Percentiles rank a stretch among this genome's conserved stretches.
Conservation (phyloP, 2,797 vertebrate genomes). For the Parauchenoglanis punctatus region DNA sequence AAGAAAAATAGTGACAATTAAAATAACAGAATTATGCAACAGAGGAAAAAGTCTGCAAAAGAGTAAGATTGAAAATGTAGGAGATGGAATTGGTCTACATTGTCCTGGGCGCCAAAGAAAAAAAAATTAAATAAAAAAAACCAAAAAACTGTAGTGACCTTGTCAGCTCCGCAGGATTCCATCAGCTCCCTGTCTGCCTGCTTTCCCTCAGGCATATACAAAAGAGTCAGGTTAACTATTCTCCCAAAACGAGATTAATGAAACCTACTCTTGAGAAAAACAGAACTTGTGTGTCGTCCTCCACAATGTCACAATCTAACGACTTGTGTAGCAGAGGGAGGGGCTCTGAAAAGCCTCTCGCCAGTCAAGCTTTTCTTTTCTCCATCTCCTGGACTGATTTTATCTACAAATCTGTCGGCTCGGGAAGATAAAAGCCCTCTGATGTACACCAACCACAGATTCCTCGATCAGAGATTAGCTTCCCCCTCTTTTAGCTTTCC, state of each 20-base stretch:
- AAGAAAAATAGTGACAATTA: constrained; percentile 7
- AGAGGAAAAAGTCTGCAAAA: constrained; percentile 5
- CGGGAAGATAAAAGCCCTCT: constrained; percentile 67
- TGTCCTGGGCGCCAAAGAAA: constrained; percentile 64
- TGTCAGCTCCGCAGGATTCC: constrained; percentile 68
- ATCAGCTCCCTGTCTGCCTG: constrained; percentile 66
- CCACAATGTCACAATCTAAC: constrained; percentile 70
- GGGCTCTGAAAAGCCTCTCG: constrained; percentile 32
- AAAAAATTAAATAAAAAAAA: constrained; percentile 54
- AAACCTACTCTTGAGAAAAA: constrained; percentile 3
- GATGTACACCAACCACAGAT: constrained; percentile 57
- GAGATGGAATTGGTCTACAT: constrained; percentile 71
- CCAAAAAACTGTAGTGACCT: constrained; percentile 70
- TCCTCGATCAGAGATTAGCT: constrained; percentile 64
- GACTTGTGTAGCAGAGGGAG: constrained; percentile 19
- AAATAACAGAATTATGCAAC: constrained; percentile 9
- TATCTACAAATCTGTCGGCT: constrained; percentile 67
- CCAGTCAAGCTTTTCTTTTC: constrained; percentile 36
- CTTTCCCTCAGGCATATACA: constrained; percentile 43
- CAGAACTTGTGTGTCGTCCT: constrained; percentile 68
- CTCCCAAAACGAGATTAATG: constrained; percentile 33
- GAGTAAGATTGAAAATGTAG: constrained; percentile 42
- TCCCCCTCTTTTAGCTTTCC: constrained; percentile 34
- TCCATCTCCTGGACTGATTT: constrained; percentile 60
- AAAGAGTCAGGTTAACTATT: constrained; percentile 35